Base-by-base conservation (phyloP, 2,888 invertebrate species). In the Apotomis betuletana region DNA sequence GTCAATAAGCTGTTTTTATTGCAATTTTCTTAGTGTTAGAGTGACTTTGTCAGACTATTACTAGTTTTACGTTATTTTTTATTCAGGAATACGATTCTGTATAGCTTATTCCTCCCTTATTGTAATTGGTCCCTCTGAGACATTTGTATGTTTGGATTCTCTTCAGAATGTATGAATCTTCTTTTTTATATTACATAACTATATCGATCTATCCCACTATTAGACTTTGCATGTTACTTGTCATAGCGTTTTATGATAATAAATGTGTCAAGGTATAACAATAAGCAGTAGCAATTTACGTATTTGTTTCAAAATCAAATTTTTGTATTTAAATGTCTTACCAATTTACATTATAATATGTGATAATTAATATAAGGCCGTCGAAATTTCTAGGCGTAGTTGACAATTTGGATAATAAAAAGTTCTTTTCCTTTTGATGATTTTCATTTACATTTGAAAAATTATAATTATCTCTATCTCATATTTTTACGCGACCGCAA, bases 271-370 rank as follows among this genome's bases (percentile, higher is more conserved):
- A 9, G 3, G 3, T 3, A 9, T 49, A 10, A 49, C 1, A 49
- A 9, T 49, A 12, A 12, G 49, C 49, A 9, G 10, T 49, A 9
- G 5, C 41, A 41, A n/a, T 15, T n/a, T 27, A 49, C 10, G 2
- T 46, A 3, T 38, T 51, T 3, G 8, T 9, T 10, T 4, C 6
- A 41, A 41, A 6, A 41, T 41, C n/a, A 0, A 4, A 0, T 64
- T 12, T 15, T 10, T 54, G 12, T 44, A 13, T 13, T 6, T 27
- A 41, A 13, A 5, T 9, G 38, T 52, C 12, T 52, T 6, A 61
- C 36, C 9, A 13, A 38, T 52, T 63, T 63, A 52, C 38, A 55
- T 65, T 55, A 9, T 65, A 64, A 64, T 46, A 27, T 49, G 55
- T 65, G 65, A 65, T 55, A 46, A 46, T 46, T 65, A 8, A 57